phyloP scores from a whole-genome alignment of 2,888 invertebrate species.

The Morpho deidamia region DNA sequence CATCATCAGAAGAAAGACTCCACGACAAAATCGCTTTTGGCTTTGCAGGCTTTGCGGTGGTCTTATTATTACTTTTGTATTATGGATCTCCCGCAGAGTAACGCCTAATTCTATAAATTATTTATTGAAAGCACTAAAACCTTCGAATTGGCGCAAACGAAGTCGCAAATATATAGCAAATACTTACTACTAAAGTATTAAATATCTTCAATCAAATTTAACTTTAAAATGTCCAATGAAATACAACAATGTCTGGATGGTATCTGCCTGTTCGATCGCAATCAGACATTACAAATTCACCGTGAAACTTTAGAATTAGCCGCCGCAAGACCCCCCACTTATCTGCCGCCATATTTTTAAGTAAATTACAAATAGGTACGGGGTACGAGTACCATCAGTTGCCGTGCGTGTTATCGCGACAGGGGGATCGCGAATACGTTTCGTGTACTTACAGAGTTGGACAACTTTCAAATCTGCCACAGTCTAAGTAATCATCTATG shows the following conservation, averaged over 20 bases:
- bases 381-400: constrained; percentile 55
- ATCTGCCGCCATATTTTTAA: constrained; percentile 72
- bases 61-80: no score
- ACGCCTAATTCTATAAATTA: no score
- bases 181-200: no score
- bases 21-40: no score
- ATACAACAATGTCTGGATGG: not conserved
- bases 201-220: no score
- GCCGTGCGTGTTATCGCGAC: constrained; percentile 70
- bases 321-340: constrained; percentile 51
- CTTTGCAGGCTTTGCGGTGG: no score
- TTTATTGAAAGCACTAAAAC: no score
- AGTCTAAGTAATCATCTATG: constrained; percentile 25
- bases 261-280: constrained; percentile 15
- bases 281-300: constrained; percentile 25
- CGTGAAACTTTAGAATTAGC: constrained; percentile 35
- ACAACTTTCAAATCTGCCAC: constrained; percentile 24
- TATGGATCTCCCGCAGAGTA: no score
- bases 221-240: not conserved
- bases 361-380: constrained; percentile 76
- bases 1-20: no score
- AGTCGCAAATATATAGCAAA: no score
- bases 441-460: constrained; percentile 42
- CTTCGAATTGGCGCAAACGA: no score
- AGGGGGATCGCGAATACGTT: constrained; percentile 64